Percentiles rank a stretch among this genome's conserved stretches.
These are phyloP conservation scores for Platanista minor DNA, from an alignment of 2,113 vertebrate species.

Conservation along the genomic window DNA sequence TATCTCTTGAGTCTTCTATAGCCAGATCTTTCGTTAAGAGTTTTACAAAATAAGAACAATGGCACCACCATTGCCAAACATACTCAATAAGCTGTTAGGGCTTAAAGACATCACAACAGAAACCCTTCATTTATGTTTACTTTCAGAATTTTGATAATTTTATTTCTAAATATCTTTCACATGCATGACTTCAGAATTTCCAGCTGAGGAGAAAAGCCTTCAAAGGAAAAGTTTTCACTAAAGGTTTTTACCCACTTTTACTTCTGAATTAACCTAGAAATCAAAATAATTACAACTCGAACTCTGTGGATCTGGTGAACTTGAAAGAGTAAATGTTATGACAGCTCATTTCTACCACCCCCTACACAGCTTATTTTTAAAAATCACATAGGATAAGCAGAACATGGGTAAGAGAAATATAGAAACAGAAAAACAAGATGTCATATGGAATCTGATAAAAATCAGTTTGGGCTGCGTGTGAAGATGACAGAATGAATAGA, in stretches of 20 bases:
- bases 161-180: neutral
- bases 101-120: neutral
- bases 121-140: neutral
- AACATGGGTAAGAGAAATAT: neutral
- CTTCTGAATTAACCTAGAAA: neutral
- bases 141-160: neutral
- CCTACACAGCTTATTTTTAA: neutral
- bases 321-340: neutral
- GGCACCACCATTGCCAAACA: neutral
- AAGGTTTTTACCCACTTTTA: neutral
- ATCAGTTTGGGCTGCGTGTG: neutral
- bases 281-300: neutral
- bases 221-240: neutral
- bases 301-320: neutral
- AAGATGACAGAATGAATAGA: neutral
- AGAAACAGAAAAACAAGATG: neutral
- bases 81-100: neutral
- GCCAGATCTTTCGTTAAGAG: neutral
- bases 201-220: neutral
- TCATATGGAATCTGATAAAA: neutral
- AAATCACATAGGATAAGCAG: neutral
- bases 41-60: neutral
- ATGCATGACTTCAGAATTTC: neutral
- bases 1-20: neutral
- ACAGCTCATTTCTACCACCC: no score